Base-by-base conservation (phyloP, 2,888 invertebrate species). In the Hemithea aestivaria region DNA sequence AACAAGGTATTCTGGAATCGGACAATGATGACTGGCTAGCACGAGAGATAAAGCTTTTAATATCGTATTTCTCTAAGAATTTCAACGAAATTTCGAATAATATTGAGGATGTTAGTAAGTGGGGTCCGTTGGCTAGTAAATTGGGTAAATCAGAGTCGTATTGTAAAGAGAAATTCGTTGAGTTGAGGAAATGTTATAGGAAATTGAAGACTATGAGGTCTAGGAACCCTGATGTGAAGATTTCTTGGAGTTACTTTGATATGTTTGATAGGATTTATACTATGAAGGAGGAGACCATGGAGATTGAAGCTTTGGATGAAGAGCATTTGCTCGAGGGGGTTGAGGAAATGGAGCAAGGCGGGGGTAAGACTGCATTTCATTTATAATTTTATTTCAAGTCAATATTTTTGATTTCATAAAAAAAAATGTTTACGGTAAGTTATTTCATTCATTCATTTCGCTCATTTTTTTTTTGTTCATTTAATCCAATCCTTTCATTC, bases 181-280 rank as follows among this genome's bases (percentile, higher is more conserved):
- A 84, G 45, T 45, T 87, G 0, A 61, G 77, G 1, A 83, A 77
- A 42, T 78, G 78, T 7, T 87, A 83, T 43, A 73, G 76, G 6
- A 83, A 82, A 36, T 47, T 84, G 6, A 80, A 76, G 44, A 78
- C 80, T 0, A 78, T 82, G 74, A 77, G 68, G 27, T 49, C 56
- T 0, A 66, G 72, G 24, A 79, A 80, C 23, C 70, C 82, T 0
- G 67, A 73, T 10, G 73, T 76, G 0, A 84, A 79, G 37, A 73
- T 85, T 1, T 71, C 74, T 0, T 87, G 87, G 87, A 77, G 76
- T 28, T 84, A 83, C 42, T 85, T 70, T 37, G 68, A 66, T 27
- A 63, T 72, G 61, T 67, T 85, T 32, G 79, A 83, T 33, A 58
- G 76, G 22, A 71, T 84, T 22, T 83, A 71, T 40, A 56, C 16